A percentile compares a stretch with the other conserved stretches of the same genome.
Evolutionary conservation across 1,140 invertebrate species (phyloP).

Genomic region (Nasonia giraulti): DNA sequence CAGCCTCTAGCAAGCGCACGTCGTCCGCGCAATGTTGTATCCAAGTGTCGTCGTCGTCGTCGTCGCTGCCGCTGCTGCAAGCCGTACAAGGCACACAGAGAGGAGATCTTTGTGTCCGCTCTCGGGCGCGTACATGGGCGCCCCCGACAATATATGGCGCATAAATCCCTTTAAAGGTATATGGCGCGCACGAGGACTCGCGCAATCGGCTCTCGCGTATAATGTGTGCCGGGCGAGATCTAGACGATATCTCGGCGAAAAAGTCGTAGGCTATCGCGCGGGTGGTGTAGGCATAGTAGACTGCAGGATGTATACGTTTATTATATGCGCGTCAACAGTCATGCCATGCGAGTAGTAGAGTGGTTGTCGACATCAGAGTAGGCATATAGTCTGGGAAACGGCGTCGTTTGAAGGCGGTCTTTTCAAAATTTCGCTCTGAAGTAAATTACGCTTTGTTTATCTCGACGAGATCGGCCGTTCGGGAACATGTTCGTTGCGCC

Average conservation of each 20-base stretch:
- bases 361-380: not conserved
- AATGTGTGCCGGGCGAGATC: not conserved
- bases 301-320: not conserved
- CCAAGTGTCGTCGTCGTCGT: not conserved
- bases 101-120: slow-evolving; percentile 36
- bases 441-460: not conserved
- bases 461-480: not conserved
- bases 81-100: not conserved
- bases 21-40: not conserved
- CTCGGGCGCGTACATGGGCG: not conserved
- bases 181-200: not conserved
- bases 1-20: not conserved
- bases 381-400: not conserved
- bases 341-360: not conserved
- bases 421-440: not conserved
- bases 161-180: slow-evolving; percentile 42
- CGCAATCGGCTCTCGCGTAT: not conserved
- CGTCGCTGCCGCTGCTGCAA: no score
- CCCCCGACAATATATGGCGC: not conserved
- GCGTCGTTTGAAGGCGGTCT: not conserved
- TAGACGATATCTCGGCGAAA: not conserved
- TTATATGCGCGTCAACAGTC: not conserved
- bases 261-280: not conserved
- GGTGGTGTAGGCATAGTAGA: not conserved
- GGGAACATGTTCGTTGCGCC: not conserved